Percentiles rank a stretch among this genome's conserved stretches.
Conservation (phyloP, 2,113 vertebrate species). For the Potamarius usumacintae region DNA sequence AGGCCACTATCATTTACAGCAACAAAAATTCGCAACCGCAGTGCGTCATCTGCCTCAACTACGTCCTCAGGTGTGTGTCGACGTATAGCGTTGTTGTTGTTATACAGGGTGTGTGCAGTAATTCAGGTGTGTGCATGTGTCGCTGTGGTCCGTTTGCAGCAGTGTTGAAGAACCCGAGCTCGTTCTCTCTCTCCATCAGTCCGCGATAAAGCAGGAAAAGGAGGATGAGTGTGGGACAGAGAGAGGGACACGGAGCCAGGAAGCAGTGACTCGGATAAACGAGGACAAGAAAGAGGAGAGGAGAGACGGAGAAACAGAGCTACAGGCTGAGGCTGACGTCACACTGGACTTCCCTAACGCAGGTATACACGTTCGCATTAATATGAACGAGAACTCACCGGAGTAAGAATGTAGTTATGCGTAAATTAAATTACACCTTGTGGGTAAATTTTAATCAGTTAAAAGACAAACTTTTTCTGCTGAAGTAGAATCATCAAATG, state of each 20-base stretch:
- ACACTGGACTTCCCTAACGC: slow-evolving; percentile 86
- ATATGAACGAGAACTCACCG: not conserved
- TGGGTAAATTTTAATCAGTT: too few relatives aligned
- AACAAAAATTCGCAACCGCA: slow-evolving; percentile 98
- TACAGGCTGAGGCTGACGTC: slow-evolving; percentile 78
- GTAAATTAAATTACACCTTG: not conserved
- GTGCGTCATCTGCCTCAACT: slow-evolving; percentile 97
- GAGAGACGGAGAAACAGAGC: slow-evolving; percentile 37
- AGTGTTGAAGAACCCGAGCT: slow-evolving; percentile 89
- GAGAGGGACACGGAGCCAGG: slow-evolving; percentile 55
- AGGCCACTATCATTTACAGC: slow-evolving; percentile 98
- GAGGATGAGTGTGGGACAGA: slow-evolving; percentile 32
- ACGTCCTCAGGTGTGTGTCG: slow-evolving; percentile 85
- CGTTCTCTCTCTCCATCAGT: slow-evolving; percentile 94
- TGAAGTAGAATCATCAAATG: not conserved
- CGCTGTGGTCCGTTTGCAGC: slow-evolving; percentile 69
- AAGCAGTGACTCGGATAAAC: not conserved
- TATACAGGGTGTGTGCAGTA: not conserved
- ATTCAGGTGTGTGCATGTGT: not conserved
- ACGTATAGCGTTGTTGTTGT: not conserved
- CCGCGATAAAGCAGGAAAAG: slow-evolving; percentile 70
- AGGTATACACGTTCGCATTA: slow-evolving; percentile 63
- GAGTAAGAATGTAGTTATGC: not conserved
- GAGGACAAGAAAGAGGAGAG: slow-evolving; percentile 59
- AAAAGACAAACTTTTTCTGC: too few relatives aligned